A percentile compares a stretch with the other conserved stretches of the same genome.
phyloP scores from a whole-genome alignment of 1,140 invertebrate species.

The Branchinecta lindahli region DNA sequence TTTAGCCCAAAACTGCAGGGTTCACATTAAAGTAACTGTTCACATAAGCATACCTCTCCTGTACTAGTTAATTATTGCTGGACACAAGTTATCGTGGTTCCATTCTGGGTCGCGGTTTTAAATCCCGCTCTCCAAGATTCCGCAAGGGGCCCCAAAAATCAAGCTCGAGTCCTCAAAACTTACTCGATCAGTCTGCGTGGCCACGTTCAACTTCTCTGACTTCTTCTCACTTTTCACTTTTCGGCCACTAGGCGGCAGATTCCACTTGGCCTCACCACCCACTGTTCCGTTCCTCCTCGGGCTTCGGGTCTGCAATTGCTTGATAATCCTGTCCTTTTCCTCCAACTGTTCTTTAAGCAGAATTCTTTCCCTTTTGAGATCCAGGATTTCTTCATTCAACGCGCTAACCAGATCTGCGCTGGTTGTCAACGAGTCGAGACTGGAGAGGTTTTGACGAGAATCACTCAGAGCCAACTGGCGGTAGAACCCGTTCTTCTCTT shows the following conservation, averaged over 20 bases:
- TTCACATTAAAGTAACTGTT: too few relatives aligned
- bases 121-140: too few relatives aligned
- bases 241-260: not conserved
- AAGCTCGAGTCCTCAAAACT: not conserved
- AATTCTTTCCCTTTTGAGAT: slow-evolving; percentile 8
- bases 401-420: not conserved
- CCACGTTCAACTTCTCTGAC: not conserved
- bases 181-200: not conserved
- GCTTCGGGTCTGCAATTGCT: not conserved
- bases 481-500: not conserved
- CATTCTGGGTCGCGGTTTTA: too few relatives aligned
- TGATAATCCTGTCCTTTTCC: not conserved
- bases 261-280: not conserved
- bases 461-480: not conserved
- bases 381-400: not conserved
- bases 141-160: too few relatives aligned
- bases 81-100: too few relatives aligned
- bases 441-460: not conserved
- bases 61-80: too few relatives aligned
- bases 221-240: slow-evolving; percentile 6
- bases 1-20: too few relatives aligned
- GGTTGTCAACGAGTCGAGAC: not conserved
- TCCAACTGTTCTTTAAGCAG: not conserved
- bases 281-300: not conserved
- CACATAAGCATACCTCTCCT: too few relatives aligned